phyloP scores from a whole-genome alignment of 2,888 invertebrate genomes.

The Harmothoe impar region DNA sequence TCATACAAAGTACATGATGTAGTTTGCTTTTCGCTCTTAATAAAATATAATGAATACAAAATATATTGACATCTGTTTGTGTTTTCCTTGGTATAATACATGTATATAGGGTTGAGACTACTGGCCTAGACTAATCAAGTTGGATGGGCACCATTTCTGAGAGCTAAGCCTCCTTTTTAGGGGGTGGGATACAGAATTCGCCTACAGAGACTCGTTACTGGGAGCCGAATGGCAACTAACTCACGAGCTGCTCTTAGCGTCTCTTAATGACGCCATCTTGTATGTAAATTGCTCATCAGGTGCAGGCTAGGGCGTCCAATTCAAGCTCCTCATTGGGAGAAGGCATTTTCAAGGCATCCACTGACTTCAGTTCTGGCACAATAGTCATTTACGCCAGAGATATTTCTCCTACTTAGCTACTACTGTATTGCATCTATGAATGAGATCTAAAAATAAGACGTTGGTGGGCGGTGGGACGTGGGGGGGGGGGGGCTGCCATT shows the following conservation, averaged over 20 bases:
- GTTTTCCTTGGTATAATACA: not conserved
- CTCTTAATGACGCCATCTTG: not conserved
- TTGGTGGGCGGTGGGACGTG: too few relatives aligned
- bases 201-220: slow-evolving; percentile 10
- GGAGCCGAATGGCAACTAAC: slow-evolving; percentile 21
- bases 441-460: too few relatives aligned
- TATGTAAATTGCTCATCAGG: slow-evolving; percentile 11
- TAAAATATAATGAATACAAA: slow-evolving; percentile 64
- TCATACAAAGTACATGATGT: slow-evolving; percentile 65
- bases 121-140: not conserved
- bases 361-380: not conserved
- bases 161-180: not conserved
- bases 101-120: not conserved
- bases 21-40: slow-evolving; percentile 65
- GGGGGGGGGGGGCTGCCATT: too few relatives aligned
- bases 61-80: not conserved
- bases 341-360: not conserved
- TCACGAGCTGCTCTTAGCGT: not conserved
- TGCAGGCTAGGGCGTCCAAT: not conserved
- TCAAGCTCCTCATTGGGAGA: not conserved
- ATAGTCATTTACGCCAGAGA: too few relatives aligned
- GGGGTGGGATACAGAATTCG: slow-evolving; percentile 4
- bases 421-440: too few relatives aligned
- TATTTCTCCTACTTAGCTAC: too few relatives aligned
- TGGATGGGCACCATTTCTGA: not conserved